phyloP scores from a whole-genome alignment of 1,140 invertebrate genomes.

The Lethrus apterus region DNA sequence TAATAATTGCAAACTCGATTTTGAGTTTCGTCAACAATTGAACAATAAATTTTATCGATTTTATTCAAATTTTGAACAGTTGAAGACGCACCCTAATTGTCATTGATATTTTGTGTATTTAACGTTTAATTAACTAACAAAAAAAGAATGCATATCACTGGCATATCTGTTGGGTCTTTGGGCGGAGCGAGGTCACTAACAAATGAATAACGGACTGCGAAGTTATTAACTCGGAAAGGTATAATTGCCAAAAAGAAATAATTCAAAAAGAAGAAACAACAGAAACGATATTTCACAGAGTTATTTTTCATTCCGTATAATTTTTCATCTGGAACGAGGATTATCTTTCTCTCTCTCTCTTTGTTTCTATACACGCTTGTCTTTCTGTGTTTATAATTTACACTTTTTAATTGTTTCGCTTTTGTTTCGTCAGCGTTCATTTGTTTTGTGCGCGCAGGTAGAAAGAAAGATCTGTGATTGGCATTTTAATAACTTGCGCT shows the following conservation, averaged over 20 bases:
- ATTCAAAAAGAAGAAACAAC: slow-evolving; percentile 18
- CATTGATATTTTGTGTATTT: too few species aligned
- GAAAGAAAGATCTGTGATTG: slow-evolving; percentile 19
- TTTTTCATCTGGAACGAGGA: slow-evolving; percentile 32
- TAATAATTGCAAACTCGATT: too few species aligned
- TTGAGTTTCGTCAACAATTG: too few species aligned
- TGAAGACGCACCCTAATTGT: too few species aligned
- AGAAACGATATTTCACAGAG: slow-evolving; percentile 30
- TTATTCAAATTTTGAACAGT: too few species aligned
- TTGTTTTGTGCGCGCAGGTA: slow-evolving; percentile 17
- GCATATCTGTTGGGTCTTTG: too few species aligned
- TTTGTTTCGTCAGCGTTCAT: slow-evolving; percentile 24
- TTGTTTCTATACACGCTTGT: background rate
- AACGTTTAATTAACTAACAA: too few species aligned
- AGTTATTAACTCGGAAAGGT: slow-evolving; percentile 24
- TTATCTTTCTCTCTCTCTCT: slow-evolving; percentile 14
- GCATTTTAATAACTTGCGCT: slow-evolving; percentile 28
- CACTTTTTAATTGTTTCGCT: slow-evolving; percentile 34
- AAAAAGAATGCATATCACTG: too few species aligned
- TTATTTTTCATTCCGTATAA: slow-evolving; percentile 30
- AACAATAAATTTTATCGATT: too few species aligned
- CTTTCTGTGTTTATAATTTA: slow-evolving; percentile 29
- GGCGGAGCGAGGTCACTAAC: slow-evolving; percentile 10
- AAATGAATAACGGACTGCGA: slow-evolving; percentile 18
- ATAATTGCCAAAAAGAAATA: slow-evolving; percentile 25